Conservation (phyloP, 2,113 vertebrate species). For the Malurus alboscapulatus region DNA sequence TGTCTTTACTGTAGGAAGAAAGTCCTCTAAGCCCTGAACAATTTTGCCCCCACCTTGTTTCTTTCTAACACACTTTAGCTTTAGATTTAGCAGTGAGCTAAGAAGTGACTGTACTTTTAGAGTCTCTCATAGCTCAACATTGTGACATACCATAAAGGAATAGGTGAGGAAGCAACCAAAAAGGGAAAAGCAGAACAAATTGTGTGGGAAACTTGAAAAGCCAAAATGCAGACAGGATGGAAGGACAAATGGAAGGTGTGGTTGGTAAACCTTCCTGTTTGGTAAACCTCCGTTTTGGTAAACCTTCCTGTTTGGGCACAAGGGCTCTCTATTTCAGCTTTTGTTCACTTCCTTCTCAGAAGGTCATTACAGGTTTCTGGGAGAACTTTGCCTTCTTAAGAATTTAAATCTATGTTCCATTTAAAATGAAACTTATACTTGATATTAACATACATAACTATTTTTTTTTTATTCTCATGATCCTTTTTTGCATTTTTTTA, state of each 20-base stretch:
- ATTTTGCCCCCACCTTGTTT: background rate
- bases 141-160: background rate
- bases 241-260: background rate
- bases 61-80: background rate
- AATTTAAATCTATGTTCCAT: background rate
- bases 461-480: background rate
- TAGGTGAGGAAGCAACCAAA: background rate
- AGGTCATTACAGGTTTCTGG: background rate
- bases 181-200: background rate
- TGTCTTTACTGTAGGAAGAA: background rate
- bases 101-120: background rate
- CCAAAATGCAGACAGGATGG: background rate
- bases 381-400: background rate
- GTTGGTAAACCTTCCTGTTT: background rate
- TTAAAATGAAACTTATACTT: background rate
- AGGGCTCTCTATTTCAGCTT: background rate
- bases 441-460: background rate
- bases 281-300: background rate
- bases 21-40: background rate
- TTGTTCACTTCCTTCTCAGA: background rate
- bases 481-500: background rate
- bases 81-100: background rate
- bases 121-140: background rate
- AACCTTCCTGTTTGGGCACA: background rate
- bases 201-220: background rate